Percentiles rank a stretch among this genome's conserved stretches.
phyloP scores from a whole-genome alignment of 2,888 invertebrate species.

The Drosophila imparisetae region DNA sequence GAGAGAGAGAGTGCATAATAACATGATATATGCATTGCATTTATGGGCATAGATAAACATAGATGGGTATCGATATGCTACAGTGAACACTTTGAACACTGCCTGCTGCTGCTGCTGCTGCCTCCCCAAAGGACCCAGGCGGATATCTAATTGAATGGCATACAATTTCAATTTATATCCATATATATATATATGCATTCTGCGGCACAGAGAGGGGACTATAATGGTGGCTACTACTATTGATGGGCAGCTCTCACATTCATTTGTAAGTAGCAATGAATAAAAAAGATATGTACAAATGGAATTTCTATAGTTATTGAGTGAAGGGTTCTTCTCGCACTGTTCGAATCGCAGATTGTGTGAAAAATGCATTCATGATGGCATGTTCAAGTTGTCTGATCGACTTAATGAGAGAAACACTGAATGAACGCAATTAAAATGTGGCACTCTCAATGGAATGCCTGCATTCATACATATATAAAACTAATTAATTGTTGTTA shows the following conservation, averaged over 20 bases:
- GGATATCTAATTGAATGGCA: slow-evolving; percentile 31
- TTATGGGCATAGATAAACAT: slow-evolving; percentile 46
- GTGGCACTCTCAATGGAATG: not conserved
- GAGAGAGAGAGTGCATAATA: slow-evolving; percentile 15
- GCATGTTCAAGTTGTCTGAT: not conserved
- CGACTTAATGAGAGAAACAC: not conserved
- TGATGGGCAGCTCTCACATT: not conserved
- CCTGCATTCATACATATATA: not conserved
- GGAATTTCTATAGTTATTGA: not conserved
- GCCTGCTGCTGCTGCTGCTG: not conserved
- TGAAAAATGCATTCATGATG: not conserved
- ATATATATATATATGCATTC: not conserved
- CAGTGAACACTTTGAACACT: slow-evolving; percentile 41
- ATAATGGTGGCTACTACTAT: not conserved
- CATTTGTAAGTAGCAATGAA: not conserved
- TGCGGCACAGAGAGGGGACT: not conserved
- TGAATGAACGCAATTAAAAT: not conserved
- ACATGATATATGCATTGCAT: slow-evolving; percentile 47
- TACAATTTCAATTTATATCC: slow-evolving; percentile 19
- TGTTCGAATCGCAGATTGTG: not conserved
- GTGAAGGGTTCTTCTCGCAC: not conserved
- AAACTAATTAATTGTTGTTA: not conserved
- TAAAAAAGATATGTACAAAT: not conserved
- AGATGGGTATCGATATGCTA: slow-evolving; percentile 39
- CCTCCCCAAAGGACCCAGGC: slow-evolving; percentile 1